A percentile compares a stretch with the other conserved stretches of the same genome.
These are phyloP conservation scores for Gymnodraco acuticeps DNA, from an alignment of 2,797 vertebrate species.

Conservation along the genomic window DNA sequence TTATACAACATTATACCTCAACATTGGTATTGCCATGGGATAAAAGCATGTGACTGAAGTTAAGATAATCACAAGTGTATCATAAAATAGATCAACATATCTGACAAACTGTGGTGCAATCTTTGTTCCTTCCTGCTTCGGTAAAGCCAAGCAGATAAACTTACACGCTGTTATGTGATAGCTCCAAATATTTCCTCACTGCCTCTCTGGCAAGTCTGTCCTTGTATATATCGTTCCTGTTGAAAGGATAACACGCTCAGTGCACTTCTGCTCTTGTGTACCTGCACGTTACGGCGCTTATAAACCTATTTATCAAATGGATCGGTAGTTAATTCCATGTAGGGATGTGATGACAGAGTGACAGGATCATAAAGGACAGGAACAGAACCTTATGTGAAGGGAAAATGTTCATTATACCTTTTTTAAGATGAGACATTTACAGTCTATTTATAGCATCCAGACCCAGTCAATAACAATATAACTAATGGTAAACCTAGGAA, in stretches of 20 bases:
- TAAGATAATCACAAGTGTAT: slow-evolving; percentile 14
- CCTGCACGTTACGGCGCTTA: not conserved
- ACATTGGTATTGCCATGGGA: too few relatives aligned
- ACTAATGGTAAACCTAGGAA: too few relatives aligned
- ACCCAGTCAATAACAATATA: too few relatives aligned
- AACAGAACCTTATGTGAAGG: not conserved
- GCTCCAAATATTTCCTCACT: slow-evolving; percentile 67
- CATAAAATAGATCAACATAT: slow-evolving; percentile 33
- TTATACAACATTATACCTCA: too few relatives aligned
- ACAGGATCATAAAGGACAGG: slow-evolving; percentile 26
- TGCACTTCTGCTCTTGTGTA: slow-evolving; percentile 36
- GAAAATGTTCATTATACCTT: too few relatives aligned
- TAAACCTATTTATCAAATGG: slow-evolving; percentile 27
- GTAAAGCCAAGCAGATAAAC: slow-evolving; percentile 66
- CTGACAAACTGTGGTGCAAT: slow-evolving; percentile 48
- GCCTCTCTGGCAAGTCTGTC: slow-evolving; percentile 55
- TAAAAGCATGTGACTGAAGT: too few relatives aligned
- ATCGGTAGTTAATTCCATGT: slow-evolving; percentile 28
- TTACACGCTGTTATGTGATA: slow-evolving; percentile 57
- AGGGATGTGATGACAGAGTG: slow-evolving; percentile 30
- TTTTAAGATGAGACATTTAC: not conserved
- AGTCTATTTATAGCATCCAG: too few relatives aligned
- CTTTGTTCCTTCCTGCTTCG: slow-evolving; percentile 41
- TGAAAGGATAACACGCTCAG: slow-evolving; percentile 34
- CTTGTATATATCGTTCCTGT: slow-evolving; percentile 59